These are phyloP conservation scores for Fulica atra DNA, from an alignment of 2,113 vertebrate genomes.

Conservation along the genomic window DNA sequence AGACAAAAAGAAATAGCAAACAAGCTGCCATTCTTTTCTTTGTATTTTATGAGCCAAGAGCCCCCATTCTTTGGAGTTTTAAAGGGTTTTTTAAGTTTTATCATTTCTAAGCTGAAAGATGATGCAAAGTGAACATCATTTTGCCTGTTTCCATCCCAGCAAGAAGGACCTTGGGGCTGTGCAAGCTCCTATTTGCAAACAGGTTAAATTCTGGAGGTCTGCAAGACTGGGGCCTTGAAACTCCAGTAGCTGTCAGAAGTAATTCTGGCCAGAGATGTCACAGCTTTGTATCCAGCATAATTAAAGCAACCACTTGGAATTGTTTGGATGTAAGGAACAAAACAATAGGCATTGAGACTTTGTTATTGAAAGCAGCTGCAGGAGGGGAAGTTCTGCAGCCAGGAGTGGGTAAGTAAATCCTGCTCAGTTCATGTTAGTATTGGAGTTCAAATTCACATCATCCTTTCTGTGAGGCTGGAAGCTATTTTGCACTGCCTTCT, in stretches of 20 bases:
- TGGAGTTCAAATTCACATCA: neutral
- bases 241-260: neutral
- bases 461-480: neutral
- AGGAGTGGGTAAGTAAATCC: neutral
- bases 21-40: neutral
- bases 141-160: neutral
- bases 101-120: neutral
- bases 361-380: conserved; percentile 56
- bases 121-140: neutral
- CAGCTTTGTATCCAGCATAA: conserved; percentile 28
- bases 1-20: neutral
- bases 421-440: neutral
- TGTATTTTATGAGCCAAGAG: neutral
- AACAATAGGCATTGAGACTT: conserved; percentile 55
- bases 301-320: conserved; percentile 32
- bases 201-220: neutral
- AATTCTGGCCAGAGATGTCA: neutral
- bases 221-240: neutral
- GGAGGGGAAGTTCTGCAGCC: conserved; percentile 8
- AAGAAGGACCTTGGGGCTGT: neutral
- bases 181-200: neutral
- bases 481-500: neutral
- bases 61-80: neutral
- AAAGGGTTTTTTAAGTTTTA: neutral
- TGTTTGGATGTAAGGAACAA: conserved; percentile 2